These are phyloP conservation scores for Aurelia aurita DNA, from an alignment of 30 jellyfish, hydroid and myxozoan genomes.

Conservation along the genomic window DNA sequence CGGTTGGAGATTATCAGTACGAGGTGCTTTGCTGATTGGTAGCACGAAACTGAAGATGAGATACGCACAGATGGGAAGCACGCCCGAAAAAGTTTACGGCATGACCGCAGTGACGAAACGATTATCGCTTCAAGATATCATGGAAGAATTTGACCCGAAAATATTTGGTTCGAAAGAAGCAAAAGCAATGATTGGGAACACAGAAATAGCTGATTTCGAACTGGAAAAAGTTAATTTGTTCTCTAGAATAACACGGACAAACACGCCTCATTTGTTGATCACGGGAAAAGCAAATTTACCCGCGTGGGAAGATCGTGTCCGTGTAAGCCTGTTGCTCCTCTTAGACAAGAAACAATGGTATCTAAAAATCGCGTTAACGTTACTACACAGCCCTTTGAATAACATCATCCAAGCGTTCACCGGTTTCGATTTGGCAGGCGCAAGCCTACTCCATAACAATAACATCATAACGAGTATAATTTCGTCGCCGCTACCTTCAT, in stretches of 20 bases:
- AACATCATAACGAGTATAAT: slow-evolving; percentile 91
- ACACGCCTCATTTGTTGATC: slow-evolving; percentile 90
- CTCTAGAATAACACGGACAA: slow-evolving; percentile 87
- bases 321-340: slow-evolving; percentile 80
- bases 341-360: slow-evolving; percentile 80
- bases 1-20: slow-evolving; percentile 92
- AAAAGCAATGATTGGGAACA: slow-evolving; percentile 88
- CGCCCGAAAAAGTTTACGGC: slow-evolving; percentile 89
- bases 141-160: slow-evolving; percentile 89
- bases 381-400: slow-evolving; percentile 90
- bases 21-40: slow-evolving; percentile 86
- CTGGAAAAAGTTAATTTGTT: slow-evolving; percentile 79
- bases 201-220: slow-evolving; percentile 79
- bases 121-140: slow-evolving; percentile 76
- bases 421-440: slow-evolving; percentile 80
- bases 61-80: slow-evolving; percentile 83
- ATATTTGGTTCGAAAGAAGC: slow-evolving; percentile 74
- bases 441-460: slow-evolving; percentile 88
- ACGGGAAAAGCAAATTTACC: slow-evolving; percentile 93
- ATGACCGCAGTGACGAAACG: slow-evolving; percentile 84
- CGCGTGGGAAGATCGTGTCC: slow-evolving; percentile 88
- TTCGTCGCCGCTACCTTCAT: slow-evolving; percentile 88
- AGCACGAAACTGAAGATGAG: slow-evolving; percentile 78
- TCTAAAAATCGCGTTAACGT: slow-evolving; percentile 85
- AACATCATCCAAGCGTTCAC: slow-evolving; percentile 96